These are phyloP conservation scores for Hyppa rectilinea DNA, from an alignment of 2,888 invertebrate genomes.

Conservation along the genomic window DNA sequence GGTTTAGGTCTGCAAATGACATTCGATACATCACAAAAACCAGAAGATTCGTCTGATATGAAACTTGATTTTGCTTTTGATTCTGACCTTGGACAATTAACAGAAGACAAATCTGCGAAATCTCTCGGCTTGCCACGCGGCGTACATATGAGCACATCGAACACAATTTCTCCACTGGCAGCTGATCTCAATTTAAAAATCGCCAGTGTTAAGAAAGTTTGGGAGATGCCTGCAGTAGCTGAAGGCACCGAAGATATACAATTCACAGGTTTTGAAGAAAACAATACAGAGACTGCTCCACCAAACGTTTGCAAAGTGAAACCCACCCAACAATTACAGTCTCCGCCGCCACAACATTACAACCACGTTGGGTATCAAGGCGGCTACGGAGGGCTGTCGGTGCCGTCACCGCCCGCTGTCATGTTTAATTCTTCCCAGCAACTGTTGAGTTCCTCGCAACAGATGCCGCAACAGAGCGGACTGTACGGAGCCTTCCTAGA, in stretches of 20 bases:
- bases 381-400: constrained; percentile 95
- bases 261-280: constrained; percentile 86
- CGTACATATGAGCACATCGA: constrained; percentile 92
- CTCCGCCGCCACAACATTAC: constrained; percentile 92
- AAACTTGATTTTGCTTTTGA: constrained; percentile 98
- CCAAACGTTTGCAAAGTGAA: constrained; percentile 96
- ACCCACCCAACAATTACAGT: constrained; percentile 95
- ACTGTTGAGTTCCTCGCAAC: constrained; percentile 88
- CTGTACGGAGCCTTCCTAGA: constrained; percentile 95
- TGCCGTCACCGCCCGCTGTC: constrained; percentile 96
- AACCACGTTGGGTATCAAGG: constrained; percentile 94
- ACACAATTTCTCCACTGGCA: constrained; percentile 94
- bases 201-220: constrained; percentile 97
- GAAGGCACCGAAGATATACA: constrained; percentile 90
- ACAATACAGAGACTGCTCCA: constrained; percentile 87
- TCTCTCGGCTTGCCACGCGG: constrained; percentile 90
- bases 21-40: constrained; percentile 90
- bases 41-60: constrained; percentile 96
- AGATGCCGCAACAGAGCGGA: constrained; percentile 93
- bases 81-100: constrained; percentile 94
- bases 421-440: constrained; percentile 95
- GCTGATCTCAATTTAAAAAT: constrained; percentile 98
- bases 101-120: constrained; percentile 93
- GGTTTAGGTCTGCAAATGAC: constrained; percentile 92
- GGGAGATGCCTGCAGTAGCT: constrained; percentile 94